Base-by-base conservation (phyloP, 2,113 vertebrate genomes). In the Prionailurus viverrinus region DNA sequence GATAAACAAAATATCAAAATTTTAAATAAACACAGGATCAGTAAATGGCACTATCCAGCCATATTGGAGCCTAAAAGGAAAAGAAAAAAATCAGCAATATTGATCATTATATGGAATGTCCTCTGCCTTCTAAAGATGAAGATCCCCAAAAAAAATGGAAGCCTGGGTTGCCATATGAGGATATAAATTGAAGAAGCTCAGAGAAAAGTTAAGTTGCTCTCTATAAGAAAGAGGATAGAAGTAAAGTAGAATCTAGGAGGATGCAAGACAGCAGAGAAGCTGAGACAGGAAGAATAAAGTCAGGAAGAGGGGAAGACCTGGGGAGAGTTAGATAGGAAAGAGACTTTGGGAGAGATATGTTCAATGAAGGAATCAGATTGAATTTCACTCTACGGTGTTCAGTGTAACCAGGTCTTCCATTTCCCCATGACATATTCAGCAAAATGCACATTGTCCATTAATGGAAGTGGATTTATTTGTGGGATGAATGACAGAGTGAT, bases 81-180 rank as follows among this genome's bases (percentile, higher is more conserved):
- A 69, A 63, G 55, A 69, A 97, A 92, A 92, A 23, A 39, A 53
- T 11, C 13, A 79, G 27, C 94, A 97, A 78, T 89, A 85, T 41
- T 89, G 15, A 25, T 25, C 58, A 2, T 78, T 58, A 31, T 71
- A 8, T 81, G 36, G 39, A 91, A 27, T 53, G 5, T 61, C 41
- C 39, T 25, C 15, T 95, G 31, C 41, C 19, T 95, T 95, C 80
- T 83, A 71, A 86, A 96, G 63, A 85, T 41, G 4, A 80, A 39
- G 41, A 23, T 74, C 27, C 4, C 36, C 89, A 83, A 29, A 29
- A 33, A 89, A 92, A 96, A 88, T 19, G 27, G 2, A 93, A 96
- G 5, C 14, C 73, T 86, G 23, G 33, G 9, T n/a, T 83, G 31
- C 27, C 58, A 85, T 53, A 69, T 29, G 14, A 90, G 19, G n/a